phyloP scores from a whole-genome alignment of 2,888 invertebrate genomes.

The Muschampia plurimacula region DNA sequence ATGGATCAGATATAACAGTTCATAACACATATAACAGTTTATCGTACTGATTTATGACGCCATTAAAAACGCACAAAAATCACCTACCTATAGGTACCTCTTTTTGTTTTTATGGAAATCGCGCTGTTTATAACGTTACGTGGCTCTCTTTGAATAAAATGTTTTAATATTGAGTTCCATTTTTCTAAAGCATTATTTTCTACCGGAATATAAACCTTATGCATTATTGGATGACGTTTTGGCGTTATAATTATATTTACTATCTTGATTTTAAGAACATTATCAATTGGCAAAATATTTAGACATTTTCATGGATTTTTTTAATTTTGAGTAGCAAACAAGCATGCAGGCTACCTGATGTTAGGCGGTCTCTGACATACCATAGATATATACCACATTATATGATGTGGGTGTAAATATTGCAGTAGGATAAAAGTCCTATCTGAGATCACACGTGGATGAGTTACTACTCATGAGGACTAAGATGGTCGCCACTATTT shows the following conservation, averaged over 20 bases:
- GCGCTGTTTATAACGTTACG: constrained; percentile 59
- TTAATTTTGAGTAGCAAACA: too few relatives aligned
- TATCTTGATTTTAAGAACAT: too few relatives aligned
- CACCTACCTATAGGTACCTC: constrained; percentile 53
- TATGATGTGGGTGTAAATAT: too few relatives aligned
- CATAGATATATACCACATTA: too few relatives aligned
- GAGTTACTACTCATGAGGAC: too few relatives aligned
- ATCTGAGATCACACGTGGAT: too few relatives aligned
- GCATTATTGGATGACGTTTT: constrained; percentile 18
- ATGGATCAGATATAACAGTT: constrained; percentile 55
- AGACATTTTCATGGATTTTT: too few relatives aligned
- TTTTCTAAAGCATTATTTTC: constrained; percentile 43
- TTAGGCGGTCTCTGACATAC: too few relatives aligned
- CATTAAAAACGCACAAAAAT: constrained; percentile 70
- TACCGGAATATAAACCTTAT: constrained; percentile 43
- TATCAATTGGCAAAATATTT: too few relatives aligned
- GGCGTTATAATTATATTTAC: constrained; percentile 13
- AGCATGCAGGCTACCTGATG: too few relatives aligned
- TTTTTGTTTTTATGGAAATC: constrained; percentile 64
- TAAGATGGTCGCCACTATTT: too few relatives aligned
- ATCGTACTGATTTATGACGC: constrained; percentile 68
- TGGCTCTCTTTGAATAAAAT: constrained; percentile 46
- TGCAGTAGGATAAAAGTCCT: too few relatives aligned
- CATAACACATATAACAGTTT: constrained; percentile 52
- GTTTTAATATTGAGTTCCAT: constrained; percentile 48